A percentile compares a stretch with the other conserved stretches of the same genome.
These are phyloP conservation scores for Melinopterus prodromus DNA, from an alignment of 2,888 invertebrate species.

Conservation along the genomic window DNA sequence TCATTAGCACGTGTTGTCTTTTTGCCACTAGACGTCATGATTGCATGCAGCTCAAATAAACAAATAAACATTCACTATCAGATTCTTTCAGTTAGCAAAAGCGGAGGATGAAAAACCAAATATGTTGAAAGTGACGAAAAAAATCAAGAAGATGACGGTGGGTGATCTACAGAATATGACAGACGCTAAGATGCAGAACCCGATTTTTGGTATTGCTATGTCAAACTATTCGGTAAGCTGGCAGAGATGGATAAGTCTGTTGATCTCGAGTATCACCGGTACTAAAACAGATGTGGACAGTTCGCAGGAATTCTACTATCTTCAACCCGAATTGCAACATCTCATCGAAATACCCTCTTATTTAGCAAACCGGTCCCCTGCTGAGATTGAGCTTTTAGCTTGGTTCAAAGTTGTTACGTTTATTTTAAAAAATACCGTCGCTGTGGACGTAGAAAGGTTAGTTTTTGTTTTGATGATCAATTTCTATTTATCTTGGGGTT, in stretches of 20 bases:
- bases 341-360: neutral
- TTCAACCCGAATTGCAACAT: neutral
- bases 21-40: no score
- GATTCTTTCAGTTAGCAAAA: neutral
- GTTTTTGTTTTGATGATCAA: neutral
- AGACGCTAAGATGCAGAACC: neutral
- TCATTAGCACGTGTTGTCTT: no score
- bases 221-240: neutral
- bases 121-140: neutral
- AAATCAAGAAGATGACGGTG: neutral
- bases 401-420: neutral
- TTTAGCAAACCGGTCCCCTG: neutral
- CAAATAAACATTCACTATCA: no score
- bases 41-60: no score
- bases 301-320: neutral
- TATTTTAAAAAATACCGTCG: neutral
- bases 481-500: no score
- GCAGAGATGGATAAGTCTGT: neutral
- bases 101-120: neutral
- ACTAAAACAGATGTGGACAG: neutral
- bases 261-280: neutral
- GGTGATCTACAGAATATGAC: neutral
- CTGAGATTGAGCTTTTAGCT: neutral
- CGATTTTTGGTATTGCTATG: neutral
- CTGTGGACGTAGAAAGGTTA: neutral